Conservation (phyloP, 1,140 invertebrate genomes). For the Bombyx mori region DNA sequence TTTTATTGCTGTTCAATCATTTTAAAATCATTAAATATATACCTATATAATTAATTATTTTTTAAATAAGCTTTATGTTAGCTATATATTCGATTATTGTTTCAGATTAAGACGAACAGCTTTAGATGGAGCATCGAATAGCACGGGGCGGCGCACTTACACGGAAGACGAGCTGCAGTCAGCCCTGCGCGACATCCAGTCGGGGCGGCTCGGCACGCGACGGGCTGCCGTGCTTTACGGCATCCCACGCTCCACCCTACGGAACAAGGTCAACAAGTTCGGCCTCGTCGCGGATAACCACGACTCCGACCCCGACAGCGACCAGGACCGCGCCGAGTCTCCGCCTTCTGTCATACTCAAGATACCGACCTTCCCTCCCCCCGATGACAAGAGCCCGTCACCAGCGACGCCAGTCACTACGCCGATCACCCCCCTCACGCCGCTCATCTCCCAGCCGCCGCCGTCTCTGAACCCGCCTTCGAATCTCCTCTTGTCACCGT, state of each 20-base stretch:
- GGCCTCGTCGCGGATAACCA: conserved; percentile 76
- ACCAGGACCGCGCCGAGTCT: conserved; percentile 58
- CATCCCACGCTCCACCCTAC: conserved; percentile 93
- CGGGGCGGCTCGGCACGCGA: conserved; percentile 91
- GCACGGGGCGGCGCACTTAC: conserved; percentile 80
- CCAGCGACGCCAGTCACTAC: conserved; percentile 66
- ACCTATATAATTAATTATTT: no score
- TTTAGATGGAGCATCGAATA: conserved; percentile 59
- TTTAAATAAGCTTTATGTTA: no score
- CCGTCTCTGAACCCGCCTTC: conserved; percentile 40
- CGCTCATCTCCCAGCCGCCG: conserved; percentile 59
- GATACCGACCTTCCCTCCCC: conserved; percentile 93
- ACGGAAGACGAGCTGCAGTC: conserved; percentile 93
- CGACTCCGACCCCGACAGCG: conserved; percentile 63
- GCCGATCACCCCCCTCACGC: conserved; percentile 75
- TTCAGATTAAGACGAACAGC: conserved; percentile 8
- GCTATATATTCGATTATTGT: neutral
- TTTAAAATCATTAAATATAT: no score
- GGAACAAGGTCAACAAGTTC: conserved; percentile 95
- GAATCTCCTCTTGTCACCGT: conserved; percentile 65
- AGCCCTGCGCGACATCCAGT: conserved; percentile 92
- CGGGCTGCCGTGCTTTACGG: conserved; percentile 95
- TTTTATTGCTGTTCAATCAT: no score
- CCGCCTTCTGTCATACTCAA: conserved; percentile 83
- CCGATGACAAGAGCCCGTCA: conserved; percentile 66